Evolutionary conservation across 2,113 vertebrate genomes (phyloP), one percentile per base, ranked within the genome.

Genomic region (Pseudopipra pipra): DNA sequence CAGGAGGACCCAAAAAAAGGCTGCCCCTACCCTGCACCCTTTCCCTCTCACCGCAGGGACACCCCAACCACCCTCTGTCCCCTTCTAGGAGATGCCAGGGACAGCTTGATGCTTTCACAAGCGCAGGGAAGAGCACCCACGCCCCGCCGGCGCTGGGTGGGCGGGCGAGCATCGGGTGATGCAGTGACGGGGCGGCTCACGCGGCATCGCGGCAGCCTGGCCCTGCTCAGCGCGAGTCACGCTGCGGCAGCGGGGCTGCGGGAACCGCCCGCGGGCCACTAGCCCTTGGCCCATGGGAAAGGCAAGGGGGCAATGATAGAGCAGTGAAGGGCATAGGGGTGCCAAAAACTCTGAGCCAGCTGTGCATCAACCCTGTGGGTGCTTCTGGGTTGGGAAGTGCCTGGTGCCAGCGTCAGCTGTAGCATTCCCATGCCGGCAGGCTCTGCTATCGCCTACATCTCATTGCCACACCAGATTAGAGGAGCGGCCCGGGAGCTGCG

Each of bases 171-270:
- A 95, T 55, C 90, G 90, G 95, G 92, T 96, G 95, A 91, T 56
- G 94, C 55, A 77, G 84, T 70, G 95, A 84, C 28, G 92, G 95
- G 96, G 95, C 70, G 92, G 96, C 89, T 96, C 95, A 96, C 93
- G 95, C 52, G 94, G 95, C 92, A 73, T 46, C 84, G 33, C 90
- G 77, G 85, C 93, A 73, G 89, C 92, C 65, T 18, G 65, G 83
- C 25, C 93, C 94, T 3, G 91, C 93, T 92, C 88, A 22, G 43
- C 13, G 61, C 91, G 9, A 96, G 86, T 96, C 96, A 94, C 76
- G 65, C 91, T 96, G 95, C 95, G 14, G 93, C 85, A 91, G 76
- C 18, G 14, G 51, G 65, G 92, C 92, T 93, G 95, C 46, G 12
- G 83, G 1, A 95, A 55, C 76, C 72, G 86, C 93, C 93, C 1